Conservation (phyloP, 2,888 invertebrate species). For the Cinara cedri region DNA sequence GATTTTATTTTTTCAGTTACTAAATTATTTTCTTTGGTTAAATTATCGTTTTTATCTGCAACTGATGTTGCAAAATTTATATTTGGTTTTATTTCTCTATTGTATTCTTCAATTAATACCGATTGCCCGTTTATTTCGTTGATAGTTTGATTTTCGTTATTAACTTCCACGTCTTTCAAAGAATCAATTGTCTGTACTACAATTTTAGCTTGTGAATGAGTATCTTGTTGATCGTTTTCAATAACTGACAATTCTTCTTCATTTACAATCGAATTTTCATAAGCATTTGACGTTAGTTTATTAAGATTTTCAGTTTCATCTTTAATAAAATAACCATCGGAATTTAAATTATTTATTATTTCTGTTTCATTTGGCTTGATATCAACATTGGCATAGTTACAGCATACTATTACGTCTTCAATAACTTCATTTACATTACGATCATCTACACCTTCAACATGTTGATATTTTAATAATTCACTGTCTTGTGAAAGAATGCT, state of each 20-base stretch:
- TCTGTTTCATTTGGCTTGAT: constrained; percentile 4
- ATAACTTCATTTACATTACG: not conserved
- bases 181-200: not conserved
- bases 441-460: not conserved
- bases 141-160: not conserved
- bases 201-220: not conserved
- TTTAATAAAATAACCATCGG: not conserved
- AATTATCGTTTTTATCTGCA: not conserved
- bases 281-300: too few species aligned
- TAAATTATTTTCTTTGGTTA: not conserved
- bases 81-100: not conserved
- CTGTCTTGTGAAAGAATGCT: not conserved
- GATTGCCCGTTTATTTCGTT: not conserved
- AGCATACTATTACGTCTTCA: not conserved
- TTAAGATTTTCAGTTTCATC: not conserved
- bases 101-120: not conserved
- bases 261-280: not conserved
- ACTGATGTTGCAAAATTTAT: not conserved
- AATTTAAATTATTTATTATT: constrained; percentile 47
- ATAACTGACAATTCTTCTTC: not conserved
- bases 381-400: not conserved
- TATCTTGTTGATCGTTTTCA: not conserved
- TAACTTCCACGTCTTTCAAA: not conserved
- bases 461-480: not conserved
- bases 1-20: not conserved